A percentile compares a stretch with the other conserved stretches of the same genome.
Evolutionary conservation across 1,140 invertebrate genomes (phyloP).

Genomic region (Wiebesia pumilae): DNA sequence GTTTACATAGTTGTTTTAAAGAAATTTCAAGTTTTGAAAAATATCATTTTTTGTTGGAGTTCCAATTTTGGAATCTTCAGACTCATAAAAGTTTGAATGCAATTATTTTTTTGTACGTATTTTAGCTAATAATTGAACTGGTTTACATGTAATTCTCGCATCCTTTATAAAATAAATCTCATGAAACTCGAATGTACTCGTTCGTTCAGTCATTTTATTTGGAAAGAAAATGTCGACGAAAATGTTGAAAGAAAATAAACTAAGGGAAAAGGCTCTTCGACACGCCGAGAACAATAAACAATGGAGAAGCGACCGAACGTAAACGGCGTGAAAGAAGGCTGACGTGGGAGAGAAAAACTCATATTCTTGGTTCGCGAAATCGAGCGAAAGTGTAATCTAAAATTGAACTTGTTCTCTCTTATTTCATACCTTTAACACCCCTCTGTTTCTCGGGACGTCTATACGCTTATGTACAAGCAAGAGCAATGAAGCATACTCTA

Average conservation of each 20-base stretch:
- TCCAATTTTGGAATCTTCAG: too few relatives aligned
- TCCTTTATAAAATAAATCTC: too few relatives aligned
- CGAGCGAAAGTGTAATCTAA: constrained; percentile 13
- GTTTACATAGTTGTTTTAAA: too few relatives aligned
- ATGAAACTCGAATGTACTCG: too few relatives aligned
- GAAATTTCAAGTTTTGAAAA: too few relatives aligned
- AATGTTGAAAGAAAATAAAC: not conserved
- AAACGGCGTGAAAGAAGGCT: not conserved
- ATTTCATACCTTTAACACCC: not conserved
- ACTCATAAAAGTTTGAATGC: too few relatives aligned
- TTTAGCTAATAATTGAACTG: too few relatives aligned
- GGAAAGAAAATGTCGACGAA: not conserved
- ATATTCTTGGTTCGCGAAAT: not conserved
- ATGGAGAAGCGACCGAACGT: not conserved
- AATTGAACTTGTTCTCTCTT: constrained; percentile 12
- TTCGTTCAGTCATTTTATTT: not conserved
- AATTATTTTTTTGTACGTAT: too few relatives aligned
- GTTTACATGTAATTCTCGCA: too few relatives aligned
- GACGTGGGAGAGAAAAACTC: not conserved
- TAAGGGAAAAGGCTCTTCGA: not conserved
- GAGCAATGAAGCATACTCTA: not conserved
- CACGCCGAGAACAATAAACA: not conserved
- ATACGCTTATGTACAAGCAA: not conserved
- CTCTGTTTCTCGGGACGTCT: not conserved
- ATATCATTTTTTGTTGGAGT: too few relatives aligned